Base-by-base conservation (phyloP, 1,140 invertebrate genomes). In the Lutraria rhynchaena region DNA sequence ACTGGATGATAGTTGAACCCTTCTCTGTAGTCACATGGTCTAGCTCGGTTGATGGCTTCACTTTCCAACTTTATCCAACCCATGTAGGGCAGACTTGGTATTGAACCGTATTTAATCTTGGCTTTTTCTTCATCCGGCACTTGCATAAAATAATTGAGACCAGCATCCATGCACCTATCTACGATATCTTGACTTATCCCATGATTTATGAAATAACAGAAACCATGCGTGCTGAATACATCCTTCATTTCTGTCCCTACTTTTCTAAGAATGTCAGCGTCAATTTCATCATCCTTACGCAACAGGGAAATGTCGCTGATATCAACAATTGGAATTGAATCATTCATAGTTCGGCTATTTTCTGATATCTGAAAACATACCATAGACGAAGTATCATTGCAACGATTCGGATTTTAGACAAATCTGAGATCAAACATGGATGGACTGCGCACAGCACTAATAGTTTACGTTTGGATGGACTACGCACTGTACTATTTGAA, bases 131-230 rank as follows among this genome's bases (percentile, higher is more conserved):
- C 24, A 5, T 61, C 27, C 2, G 58, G 27, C 37, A 41, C 5
- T 7, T 29, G 3, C 3, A 27, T 11, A 29, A 61, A 61, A 29
- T 27, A 15, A 3, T 61, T 33, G 27, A 27, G 58, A 61, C 15
- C 15, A 33, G 31, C 58, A 5, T 27, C 27, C 11, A 61, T 15
- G 27, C 31, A 61, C 31, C 31, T 29, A 9, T 61, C 58, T 11
- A 61, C 31, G 11, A 61, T 11, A 61, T n/a, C n/a, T 7, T 61
- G 3, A 33, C 31, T 29, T 4, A 29, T 19, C 2, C 58, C 58
- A 29, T 61, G 58, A 29, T 61, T 61, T 29, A 3, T 29, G 7
- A 61, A 61, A 61, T 61, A 61, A 33, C 58, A 61, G 19, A 61
- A 61, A 19, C 58, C 58, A 41, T 7, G 5, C 5, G 37, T 7